These are phyloP conservation scores for Rhyacophila brunnea DNA, from an alignment of 1,140 invertebrate genomes.

Conservation along the genomic window DNA sequence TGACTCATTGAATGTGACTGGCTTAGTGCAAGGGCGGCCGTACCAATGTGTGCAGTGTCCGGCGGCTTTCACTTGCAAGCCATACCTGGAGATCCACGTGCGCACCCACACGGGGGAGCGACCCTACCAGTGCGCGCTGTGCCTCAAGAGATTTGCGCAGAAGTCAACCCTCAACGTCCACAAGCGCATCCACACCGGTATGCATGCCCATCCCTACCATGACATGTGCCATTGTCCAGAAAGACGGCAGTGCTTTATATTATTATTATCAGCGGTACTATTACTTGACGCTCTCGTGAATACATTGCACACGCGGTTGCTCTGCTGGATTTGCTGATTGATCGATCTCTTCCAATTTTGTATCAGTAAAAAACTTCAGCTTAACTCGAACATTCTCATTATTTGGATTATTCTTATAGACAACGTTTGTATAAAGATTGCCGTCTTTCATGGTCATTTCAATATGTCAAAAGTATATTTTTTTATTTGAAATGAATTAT, in stretches of 20 bases:
- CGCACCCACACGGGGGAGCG: constrained; percentile 73
- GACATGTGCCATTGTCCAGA: constrained; percentile 25
- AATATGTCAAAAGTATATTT: constrained; percentile 4
- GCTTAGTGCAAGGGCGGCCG: constrained; percentile 59
- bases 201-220: constrained; percentile 31
- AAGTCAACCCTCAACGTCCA: constrained; percentile 73
- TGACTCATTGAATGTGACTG: constrained; percentile 32
- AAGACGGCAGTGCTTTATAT: constrained; percentile 24
- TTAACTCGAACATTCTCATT: neutral
- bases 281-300: neutral
- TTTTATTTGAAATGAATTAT: neutral
- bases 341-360: too few relatives aligned
- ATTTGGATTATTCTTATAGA: constrained; percentile 26
- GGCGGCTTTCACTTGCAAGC: constrained; percentile 69
- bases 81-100: constrained; percentile 74
- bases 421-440: constrained; percentile 10
- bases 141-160: constrained; percentile 67
- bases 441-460: constrained; percentile 27
- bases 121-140: constrained; percentile 69
- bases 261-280: neutral
- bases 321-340: too few relatives aligned
- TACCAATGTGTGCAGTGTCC: constrained; percentile 73
- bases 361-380: too few relatives aligned
- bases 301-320: neutral
- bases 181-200: constrained; percentile 70